These are phyloP conservation scores for Pteromalus puparum DNA, from an alignment of 1,140 invertebrate genomes.

Conservation along the genomic window DNA sequence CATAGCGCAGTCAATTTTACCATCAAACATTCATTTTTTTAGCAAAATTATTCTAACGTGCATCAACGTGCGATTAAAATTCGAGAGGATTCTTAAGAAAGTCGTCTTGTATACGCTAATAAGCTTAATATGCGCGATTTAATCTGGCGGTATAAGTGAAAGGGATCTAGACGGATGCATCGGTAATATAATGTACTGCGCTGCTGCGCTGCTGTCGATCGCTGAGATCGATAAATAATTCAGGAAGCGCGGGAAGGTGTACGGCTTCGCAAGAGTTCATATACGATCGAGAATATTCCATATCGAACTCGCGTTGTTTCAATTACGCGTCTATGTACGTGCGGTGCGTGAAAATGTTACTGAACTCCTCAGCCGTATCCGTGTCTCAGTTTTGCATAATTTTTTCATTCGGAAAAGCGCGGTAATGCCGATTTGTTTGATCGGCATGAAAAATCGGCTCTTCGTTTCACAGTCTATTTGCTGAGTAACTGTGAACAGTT, in stretches of 20 bases:
- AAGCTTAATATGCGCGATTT: slow-evolving; percentile 10
- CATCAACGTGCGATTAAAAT: not conserved
- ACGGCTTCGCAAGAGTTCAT: not conserved
- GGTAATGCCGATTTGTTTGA: no score
- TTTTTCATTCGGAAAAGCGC: not conserved
- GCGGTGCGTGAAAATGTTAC: not conserved
- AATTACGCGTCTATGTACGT: not conserved
- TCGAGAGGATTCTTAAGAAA: slow-evolving; percentile 8
- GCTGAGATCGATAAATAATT: slow-evolving; percentile 41
- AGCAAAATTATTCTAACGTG: no score
- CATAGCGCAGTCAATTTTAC: no score
- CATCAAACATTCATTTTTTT: no score
- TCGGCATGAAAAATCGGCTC: no score
- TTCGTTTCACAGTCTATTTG: no score
- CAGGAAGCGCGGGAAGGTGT: slow-evolving; percentile 15
- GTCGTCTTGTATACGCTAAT: not conserved
- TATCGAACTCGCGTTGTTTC: not conserved
- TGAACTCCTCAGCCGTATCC: not conserved
- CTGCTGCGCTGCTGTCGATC: not conserved
- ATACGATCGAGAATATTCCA: no score
- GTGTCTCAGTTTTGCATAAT: not conserved
- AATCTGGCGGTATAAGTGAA: slow-evolving; percentile 20
- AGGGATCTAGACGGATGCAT: slow-evolving; percentile 26
- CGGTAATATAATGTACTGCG: not conserved
- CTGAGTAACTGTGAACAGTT: no score